Percentiles rank a stretch among this genome's conserved stretches.
These are phyloP conservation scores for Orthochromis malagaraziensis DNA, from an alignment of 2,113 vertebrate genomes.

Conservation along the genomic window DNA sequence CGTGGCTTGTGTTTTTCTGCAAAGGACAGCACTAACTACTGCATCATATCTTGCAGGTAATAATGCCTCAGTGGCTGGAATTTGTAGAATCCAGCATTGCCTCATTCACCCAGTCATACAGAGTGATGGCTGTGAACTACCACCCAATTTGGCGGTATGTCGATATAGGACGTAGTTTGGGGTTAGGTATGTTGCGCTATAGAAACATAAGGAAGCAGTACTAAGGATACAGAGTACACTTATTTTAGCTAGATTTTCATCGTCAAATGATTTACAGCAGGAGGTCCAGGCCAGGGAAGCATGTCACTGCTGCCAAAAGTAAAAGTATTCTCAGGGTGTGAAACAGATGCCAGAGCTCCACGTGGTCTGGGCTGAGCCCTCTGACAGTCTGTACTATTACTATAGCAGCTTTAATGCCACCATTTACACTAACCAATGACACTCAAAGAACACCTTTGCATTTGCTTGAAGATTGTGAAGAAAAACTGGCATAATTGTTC, in stretches of 20 bases:
- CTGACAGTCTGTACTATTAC: neutral
- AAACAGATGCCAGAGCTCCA: conserved; percentile 9
- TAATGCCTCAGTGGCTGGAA: neutral
- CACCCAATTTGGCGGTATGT: neutral
- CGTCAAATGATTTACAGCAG: neutral
- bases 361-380: conserved; percentile 8
- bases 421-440: conserved; percentile 27
- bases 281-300: neutral
- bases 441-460: conserved; percentile 21
- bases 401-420: neutral
- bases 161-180: neutral
- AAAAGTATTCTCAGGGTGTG: neutral
- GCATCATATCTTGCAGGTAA: neutral
- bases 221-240: neutral
- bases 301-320: neutral
- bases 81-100: neutral
- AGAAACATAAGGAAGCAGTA: neutral
- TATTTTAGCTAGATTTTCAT: neutral
- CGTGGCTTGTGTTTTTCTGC: neutral
- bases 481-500: neutral
- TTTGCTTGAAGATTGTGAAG: neutral
- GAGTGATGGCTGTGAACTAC: neutral
- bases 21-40: neutral
- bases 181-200: neutral
- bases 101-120: neutral